Evolutionary conservation across 2,888 invertebrate species (phyloP).

Genomic region (Griposia aprilina): DNA sequence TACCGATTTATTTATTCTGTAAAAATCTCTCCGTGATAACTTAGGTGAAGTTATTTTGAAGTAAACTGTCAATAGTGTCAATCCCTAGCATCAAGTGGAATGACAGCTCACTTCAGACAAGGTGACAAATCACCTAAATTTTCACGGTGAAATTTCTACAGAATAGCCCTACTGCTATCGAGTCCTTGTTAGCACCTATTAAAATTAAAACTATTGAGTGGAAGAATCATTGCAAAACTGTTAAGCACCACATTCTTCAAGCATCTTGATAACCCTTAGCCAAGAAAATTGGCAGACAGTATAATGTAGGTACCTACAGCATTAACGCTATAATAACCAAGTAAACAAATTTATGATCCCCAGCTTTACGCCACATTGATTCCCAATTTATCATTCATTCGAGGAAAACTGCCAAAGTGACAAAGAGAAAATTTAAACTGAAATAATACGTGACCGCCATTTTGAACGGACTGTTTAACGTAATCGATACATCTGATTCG

Average conservation of each 20-base stretch:
- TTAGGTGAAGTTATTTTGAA: no score
- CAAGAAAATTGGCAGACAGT: neutral
- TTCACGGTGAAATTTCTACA: no score
- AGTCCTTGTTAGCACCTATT: neutral
- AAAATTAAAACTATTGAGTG: neutral
- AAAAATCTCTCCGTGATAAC: no score
- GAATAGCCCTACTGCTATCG: neutral
- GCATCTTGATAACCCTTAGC: neutral
- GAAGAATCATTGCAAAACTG: neutral
- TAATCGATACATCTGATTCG: constrained; percentile 82
- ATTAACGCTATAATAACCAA: constrained; percentile 26
- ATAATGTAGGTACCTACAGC: neutral
- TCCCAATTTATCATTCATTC: constrained; percentile 67
- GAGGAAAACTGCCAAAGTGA: constrained; percentile 73
- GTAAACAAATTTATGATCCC: constrained; percentile 59
- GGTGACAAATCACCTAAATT: no score
- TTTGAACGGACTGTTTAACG: constrained; percentile 73
- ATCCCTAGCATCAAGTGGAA: no score
- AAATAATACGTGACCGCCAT: constrained; percentile 81
- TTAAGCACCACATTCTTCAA: neutral
- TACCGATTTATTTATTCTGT: no score
- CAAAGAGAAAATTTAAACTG: constrained; percentile 82
- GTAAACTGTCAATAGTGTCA: no score
- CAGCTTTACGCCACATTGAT: constrained; percentile 62
- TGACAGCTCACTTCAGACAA: no score